These are phyloP conservation scores for Aphodius granarius DNA, from an alignment of 2,888 invertebrate species.

Conservation along the genomic window DNA sequence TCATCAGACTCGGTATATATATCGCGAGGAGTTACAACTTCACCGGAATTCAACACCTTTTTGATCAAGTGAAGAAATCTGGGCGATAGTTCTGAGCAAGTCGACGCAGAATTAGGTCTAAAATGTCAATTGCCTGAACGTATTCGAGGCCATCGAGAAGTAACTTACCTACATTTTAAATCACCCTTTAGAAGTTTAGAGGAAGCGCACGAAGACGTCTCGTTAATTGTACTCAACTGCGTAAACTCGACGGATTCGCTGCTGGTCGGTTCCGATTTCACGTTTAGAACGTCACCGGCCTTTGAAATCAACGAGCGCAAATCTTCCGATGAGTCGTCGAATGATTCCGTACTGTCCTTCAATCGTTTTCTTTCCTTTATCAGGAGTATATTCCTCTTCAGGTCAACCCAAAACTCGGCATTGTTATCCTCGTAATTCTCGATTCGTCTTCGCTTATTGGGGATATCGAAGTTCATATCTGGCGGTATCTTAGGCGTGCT, in stretches of 20 bases:
- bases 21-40: not conserved
- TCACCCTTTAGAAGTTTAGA: not conserved
- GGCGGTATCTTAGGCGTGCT: not conserved
- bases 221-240: constrained; percentile 23
- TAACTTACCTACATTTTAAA: constrained; percentile 1
- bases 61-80: constrained; percentile 30
- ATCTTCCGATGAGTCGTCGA: not conserved
- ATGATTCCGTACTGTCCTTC: not conserved
- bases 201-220: constrained; percentile 19
- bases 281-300: constrained; percentile 2
- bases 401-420: not conserved
- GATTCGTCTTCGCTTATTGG: not conserved
- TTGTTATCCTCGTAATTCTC: not conserved
- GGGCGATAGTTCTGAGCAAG: constrained; percentile 25
- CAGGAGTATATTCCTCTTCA: not conserved
- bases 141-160: not conserved
- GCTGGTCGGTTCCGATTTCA: not conserved
- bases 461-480: not conserved
- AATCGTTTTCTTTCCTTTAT: not conserved
- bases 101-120: constrained; percentile 11
- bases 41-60: constrained; percentile 21
- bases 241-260: constrained; percentile 11
- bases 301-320: not conserved
- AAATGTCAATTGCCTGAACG: not conserved
- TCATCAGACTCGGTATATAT: constrained; percentile 12